phyloP scores from a whole-genome alignment of 30 jellyfish, hydroid and myxozoan genomes.

The Aurelia coerulea region DNA sequence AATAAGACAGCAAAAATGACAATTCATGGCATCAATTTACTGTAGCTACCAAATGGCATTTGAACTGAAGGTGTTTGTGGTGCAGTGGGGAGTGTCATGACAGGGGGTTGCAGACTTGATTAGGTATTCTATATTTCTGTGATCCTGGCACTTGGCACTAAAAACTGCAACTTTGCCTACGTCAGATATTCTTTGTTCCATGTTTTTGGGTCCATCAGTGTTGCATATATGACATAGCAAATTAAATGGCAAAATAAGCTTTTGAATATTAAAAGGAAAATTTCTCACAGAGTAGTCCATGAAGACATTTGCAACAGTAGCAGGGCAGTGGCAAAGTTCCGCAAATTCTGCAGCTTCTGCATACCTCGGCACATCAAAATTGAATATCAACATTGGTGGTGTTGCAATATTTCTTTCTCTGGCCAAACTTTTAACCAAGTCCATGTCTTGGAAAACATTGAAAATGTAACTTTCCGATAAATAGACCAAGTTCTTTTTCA shows the following conservation, averaged over 20 bases:
- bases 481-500: conserved; percentile 6
- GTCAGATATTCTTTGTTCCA: no score
- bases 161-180: no score
- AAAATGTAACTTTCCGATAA: conserved; percentile 8
- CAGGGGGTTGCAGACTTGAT: no score
- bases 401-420: neutral
- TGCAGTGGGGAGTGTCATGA: no score
- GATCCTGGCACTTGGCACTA: no score
- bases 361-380: conserved; percentile 24
- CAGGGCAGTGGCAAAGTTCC: conserved; percentile 17
- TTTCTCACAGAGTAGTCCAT: conserved; percentile 18
- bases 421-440: neutral
- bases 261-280: neutral
- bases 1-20: no score
- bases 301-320: conserved; percentile 19
- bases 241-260: neutral
- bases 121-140: no score
- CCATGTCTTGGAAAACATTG: neutral
- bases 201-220: neutral
- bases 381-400: conserved; percentile 14
- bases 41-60: no score
- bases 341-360: conserved; percentile 16
- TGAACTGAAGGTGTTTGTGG: no score
- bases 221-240: neutral
- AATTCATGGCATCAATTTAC: no score